These are phyloP conservation scores for Marisa cornuarietis DNA, from an alignment of 1,140 invertebrate genomes.

Conservation along the genomic window DNA sequence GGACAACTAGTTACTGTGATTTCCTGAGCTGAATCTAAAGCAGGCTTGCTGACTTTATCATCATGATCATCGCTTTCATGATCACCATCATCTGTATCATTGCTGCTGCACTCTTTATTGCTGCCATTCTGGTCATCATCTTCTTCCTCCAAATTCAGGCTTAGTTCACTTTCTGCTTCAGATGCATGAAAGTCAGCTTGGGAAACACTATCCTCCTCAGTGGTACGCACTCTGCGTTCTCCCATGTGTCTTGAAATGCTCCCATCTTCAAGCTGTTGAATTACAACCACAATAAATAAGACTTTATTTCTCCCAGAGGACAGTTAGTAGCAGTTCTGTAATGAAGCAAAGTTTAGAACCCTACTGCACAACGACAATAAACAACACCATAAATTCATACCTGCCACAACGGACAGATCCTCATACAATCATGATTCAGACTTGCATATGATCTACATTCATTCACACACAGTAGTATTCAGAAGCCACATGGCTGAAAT, in stretches of 20 bases:
- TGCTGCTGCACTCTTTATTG: slow-evolving; percentile 35
- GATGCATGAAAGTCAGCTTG: slow-evolving; percentile 41
- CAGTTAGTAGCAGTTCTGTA: too few species aligned
- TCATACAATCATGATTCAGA: too few species aligned
- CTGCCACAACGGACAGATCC: too few species aligned
- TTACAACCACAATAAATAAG: too few species aligned
- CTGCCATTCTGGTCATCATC: slow-evolving; percentile 63
- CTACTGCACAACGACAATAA: too few species aligned
- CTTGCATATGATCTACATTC: too few species aligned
- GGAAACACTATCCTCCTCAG: slow-evolving; percentile 58
- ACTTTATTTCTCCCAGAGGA: too few species aligned
- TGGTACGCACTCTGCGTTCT: slow-evolving; percentile 61
- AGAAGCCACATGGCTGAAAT: too few species aligned
- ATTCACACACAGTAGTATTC: too few species aligned
- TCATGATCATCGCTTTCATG: slow-evolving; percentile 26
- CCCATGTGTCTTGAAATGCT: slow-evolving; percentile 63
- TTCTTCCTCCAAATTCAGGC: slow-evolving; percentile 31
- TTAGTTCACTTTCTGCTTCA: slow-evolving; percentile 26
- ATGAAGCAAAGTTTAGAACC: too few species aligned
- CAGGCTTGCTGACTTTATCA: slow-evolving; percentile 18
- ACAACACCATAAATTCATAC: too few species aligned
- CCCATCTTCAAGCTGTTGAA: slow-evolving; percentile 61
- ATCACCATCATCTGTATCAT: slow-evolving; percentile 1
- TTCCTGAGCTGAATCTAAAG: neutral
- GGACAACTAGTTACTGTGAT: neutral